Evolutionary conservation across 2,113 vertebrate species (phyloP), one percentile per base, ranked within the genome.

Genomic region (Propithecus coquereli): DNA sequence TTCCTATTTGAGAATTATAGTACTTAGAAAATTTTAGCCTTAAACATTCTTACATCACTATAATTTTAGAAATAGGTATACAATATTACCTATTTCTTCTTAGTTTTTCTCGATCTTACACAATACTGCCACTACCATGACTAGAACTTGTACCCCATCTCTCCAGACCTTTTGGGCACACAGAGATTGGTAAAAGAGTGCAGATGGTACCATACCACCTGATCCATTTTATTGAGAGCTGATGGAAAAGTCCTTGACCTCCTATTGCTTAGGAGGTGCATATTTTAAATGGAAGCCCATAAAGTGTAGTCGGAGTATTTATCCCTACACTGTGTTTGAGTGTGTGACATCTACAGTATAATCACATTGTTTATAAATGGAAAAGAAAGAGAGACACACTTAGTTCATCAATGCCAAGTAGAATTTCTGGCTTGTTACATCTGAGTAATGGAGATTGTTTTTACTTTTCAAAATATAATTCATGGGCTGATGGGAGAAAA

Each of bases 291-390:
- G 54, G 34, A 61, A 87, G 23, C 34, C 17, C 11, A 9, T 74
- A 37, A n/a, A 80, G 66, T 37, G 87, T 74, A 45, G 61, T 47
- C n/a, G 80, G 40, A 37, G 16, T 71, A 4, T 84, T 65, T 85
- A 59, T 61, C 16, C 8, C 54, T 74, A 11, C 32, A n/a, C 32
- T 59, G 2, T 65, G 47, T 92, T 70, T 50, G 82, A 86, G 3
- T 68, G 5, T 81, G 8, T 91, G 86, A n/a, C 59, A 71, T 63
- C 30, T 57, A 17, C 2, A 3, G 12, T 54, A 45, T 66, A 52
- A 93, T 88, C 37, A 84, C 32, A 76, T 32, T n/a, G 50, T 87
- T 96, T 57, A 43, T 59, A 92, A 96, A 71, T 90, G 40, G 50
- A 34, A 90, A 92, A 84, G 34, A 91, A 90, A 88, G 23, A 93